Evolutionary conservation across 2,888 invertebrate species (phyloP).

Genomic region (Cybosia mesomella): DNA sequence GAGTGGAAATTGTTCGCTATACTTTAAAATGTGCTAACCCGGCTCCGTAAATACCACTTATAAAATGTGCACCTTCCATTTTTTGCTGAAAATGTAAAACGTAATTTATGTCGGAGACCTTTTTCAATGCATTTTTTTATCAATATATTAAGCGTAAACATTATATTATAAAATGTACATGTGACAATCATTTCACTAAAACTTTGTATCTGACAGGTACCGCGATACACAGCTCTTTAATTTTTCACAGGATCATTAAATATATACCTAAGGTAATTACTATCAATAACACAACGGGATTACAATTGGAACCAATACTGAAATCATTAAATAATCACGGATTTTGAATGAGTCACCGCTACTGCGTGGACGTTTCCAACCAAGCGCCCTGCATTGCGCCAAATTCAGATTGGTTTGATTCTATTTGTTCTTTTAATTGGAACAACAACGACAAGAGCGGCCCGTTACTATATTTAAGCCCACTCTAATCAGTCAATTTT

Average conservation of each 20-base stretch:
- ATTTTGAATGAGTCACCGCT: constrained; percentile 76
- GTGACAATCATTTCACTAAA: not conserved
- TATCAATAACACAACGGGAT: constrained; percentile 18
- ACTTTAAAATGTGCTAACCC: constrained; percentile 14
- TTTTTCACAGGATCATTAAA: not conserved
- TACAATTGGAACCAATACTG: constrained; percentile 61
- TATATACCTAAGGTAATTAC: not conserved
- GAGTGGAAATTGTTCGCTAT: not conserved
- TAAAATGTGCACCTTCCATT: constrained; percentile 28
- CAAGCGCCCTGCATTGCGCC: constrained; percentile 83
- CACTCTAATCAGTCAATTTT: constrained; percentile 27
- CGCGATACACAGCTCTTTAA: not conserved
- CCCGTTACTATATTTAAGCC: constrained; percentile 46
- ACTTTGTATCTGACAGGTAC: not conserved
- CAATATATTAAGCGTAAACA: too few species aligned
- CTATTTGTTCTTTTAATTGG: constrained; percentile 76
- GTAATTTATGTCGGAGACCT: not conserved
- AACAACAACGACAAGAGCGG: constrained; percentile 60
- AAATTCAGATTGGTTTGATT: constrained; percentile 76
- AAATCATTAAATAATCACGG: constrained; percentile 71
- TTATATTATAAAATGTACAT: too few species aligned
- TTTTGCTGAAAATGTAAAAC: constrained; percentile 8
- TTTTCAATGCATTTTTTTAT: not conserved
- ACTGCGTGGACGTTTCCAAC: constrained; percentile 72
- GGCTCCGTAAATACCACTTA: constrained; percentile 38